Base-by-base conservation (phyloP, 2,888 invertebrate species). In the Sericinus montela region DNA sequence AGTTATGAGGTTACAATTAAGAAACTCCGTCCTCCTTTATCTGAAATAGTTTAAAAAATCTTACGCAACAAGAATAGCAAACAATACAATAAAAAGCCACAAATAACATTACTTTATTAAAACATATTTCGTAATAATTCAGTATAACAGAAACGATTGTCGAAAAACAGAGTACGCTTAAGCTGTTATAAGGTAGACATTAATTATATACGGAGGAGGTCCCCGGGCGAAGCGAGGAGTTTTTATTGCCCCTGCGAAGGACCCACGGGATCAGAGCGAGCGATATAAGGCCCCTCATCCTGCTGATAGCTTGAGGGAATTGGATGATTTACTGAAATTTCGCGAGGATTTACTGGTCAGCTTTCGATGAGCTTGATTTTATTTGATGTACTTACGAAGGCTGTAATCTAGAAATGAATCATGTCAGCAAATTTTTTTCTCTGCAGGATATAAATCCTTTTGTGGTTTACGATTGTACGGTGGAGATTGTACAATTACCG, bases 321-420 rank as follows among this genome's bases (percentile, higher is more conserved):
- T 47, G 55, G 49, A 58, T 65, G 66, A 65, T 65, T 65, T 65
- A 65, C 58, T 55, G 58, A 57, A 58, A 54, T 56, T 55, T 54
- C 53, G 52, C 56, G 46, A 49, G 53, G 49, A 38, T 54, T 52
- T 53, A 42, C 42, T 34, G 49, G 41, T 39, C 32, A 51, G 36
- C 25, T 41, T 30, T 19, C 14, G 41, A 29, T 45, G 38, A 41
- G 36, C 38, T 15, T 32, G 35, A 25, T 11, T 32, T 43, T 43
- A 42, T 43, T 34, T 29, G 11, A 11, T 15, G n/a, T n/a, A n/a
- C n/a, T n/a, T n/a, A n/a, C n/a, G 16, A 46, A 2, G 30, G 3
- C 13, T 11, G 19, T 19, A 19, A 19, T 19, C 19, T 19, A 19
- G 19, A 19, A 5, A 19, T 19, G 5, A 19, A 3, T 19, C 19